A percentile compares a stretch with the other conserved stretches of the same genome.
These are phyloP conservation scores for Notolabrus celidotus DNA, from an alignment of 2,797 vertebrate genomes.

Conservation along the genomic window DNA sequence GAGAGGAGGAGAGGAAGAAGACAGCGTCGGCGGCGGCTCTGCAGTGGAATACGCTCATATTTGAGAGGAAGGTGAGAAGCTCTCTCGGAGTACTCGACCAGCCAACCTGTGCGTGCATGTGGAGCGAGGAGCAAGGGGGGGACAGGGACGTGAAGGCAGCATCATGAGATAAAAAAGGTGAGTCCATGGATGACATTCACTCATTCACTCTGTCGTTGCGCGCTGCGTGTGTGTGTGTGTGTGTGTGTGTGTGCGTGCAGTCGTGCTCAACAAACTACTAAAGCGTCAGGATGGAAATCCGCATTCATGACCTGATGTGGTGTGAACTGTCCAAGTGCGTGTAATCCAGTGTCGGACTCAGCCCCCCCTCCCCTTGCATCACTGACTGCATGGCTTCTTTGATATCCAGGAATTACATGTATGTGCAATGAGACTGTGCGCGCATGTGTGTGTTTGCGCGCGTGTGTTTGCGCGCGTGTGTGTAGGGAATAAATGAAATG, in stretches of 20 bases:
- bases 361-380: not conserved
- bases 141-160: slow-evolving; percentile 45
- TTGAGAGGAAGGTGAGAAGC: slow-evolving; percentile 61
- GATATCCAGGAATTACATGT: slow-evolving; percentile 1
- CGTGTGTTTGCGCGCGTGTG: not conserved
- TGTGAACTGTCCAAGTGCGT: slow-evolving; percentile 22
- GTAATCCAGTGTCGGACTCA: slow-evolving; percentile 3
- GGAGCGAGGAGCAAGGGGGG: too few species aligned
- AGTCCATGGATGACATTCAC: slow-evolving; percentile 40
- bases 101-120: slow-evolving; percentile 29
- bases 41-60: slow-evolving; percentile 79
- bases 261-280: slow-evolving; percentile 58
- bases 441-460: not conserved
- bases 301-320: slow-evolving; percentile 38
- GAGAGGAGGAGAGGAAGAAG: slow-evolving; percentile 51
- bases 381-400: not conserved
- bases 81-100: slow-evolving; percentile 51
- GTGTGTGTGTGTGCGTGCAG: slow-evolving; percentile 5
- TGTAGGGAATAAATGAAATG: not conserved
- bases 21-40: slow-evolving; percentile 78
- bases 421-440: not conserved
- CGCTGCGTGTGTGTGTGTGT: not conserved
- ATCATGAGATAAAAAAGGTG: slow-evolving; percentile 40
- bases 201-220: slow-evolving; percentile 28
- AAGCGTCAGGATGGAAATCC: slow-evolving; percentile 44